Evolutionary conservation across 2,113 vertebrate genomes (phyloP).

Genomic region (Chaetorhynchus papuensis): DNA sequence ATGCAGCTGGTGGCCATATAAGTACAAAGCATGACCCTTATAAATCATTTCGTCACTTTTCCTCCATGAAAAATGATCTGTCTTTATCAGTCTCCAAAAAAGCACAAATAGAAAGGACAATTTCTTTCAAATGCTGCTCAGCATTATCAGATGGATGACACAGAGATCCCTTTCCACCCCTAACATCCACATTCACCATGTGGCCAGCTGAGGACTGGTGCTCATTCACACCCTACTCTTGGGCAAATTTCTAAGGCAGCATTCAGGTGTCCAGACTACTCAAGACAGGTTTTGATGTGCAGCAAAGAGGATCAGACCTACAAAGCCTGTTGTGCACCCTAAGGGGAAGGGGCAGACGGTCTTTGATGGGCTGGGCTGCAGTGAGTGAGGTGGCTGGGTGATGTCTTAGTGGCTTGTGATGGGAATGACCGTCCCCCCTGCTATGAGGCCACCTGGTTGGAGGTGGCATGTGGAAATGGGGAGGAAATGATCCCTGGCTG

Average conservation of each 20-base stretch:
- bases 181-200: accelerated
- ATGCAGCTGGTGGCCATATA: neutral
- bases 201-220: neutral
- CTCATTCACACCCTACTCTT: neutral
- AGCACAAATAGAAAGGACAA: neutral
- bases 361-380: neutral
- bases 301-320: neutral
- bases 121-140: neutral
- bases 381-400: neutral
- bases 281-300: neutral
- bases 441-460: accelerated
- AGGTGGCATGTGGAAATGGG: neutral
- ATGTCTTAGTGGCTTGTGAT: neutral
- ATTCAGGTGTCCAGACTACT: neutral
- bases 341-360: neutral
- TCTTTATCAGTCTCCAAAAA: neutral
- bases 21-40: neutral
- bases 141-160: neutral
- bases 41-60: neutral
- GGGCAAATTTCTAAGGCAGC: neutral
- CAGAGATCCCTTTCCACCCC: neutral
- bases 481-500: neutral
- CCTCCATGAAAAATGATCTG: neutral
- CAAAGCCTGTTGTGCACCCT: neutral
- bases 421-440: neutral